Conservation (phyloP, 2,113 vertebrate species). For the Phylloscopus whistleri region DNA sequence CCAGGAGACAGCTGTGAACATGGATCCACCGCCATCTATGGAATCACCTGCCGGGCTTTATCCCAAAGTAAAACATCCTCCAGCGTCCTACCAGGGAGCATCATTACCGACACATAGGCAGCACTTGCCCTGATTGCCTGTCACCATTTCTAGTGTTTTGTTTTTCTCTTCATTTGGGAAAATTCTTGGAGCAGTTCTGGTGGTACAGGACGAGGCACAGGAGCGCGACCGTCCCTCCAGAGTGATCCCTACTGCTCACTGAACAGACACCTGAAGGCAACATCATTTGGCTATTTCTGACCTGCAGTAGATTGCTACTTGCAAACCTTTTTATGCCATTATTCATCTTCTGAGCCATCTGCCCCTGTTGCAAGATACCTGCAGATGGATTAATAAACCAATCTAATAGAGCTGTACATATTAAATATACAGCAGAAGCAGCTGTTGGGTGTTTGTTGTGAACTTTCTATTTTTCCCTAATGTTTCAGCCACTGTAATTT, state of each 20-base stretch:
- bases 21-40: fast-evolving
- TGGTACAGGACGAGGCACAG: fast-evolving
- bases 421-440: slow-evolving; percentile 50
- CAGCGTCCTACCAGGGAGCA: not conserved
- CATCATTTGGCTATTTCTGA: not conserved
- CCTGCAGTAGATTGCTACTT: not conserved
- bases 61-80: not conserved
- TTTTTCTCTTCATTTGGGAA: not conserved
- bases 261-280: not conserved
- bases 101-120: fast-evolving
- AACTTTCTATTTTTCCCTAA: slow-evolving; percentile 5
- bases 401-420: slow-evolving; percentile 47
- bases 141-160: not conserved
- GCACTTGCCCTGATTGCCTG: not conserved
- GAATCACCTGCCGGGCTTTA: not conserved
- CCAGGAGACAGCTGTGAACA: not conserved
- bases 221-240: fast-evolving
- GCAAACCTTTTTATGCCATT: not conserved
- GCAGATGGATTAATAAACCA: slow-evolving; percentile 57
- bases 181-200: not conserved
- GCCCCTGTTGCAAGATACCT: slow-evolving; percentile 9
- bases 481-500: not conserved
- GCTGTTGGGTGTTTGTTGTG: slow-evolving; percentile 44
- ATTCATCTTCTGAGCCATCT: slow-evolving; percentile 13
- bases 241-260: not conserved